Conservation (phyloP, 2,888 invertebrate species). For the Priocnemis perturbator region DNA sequence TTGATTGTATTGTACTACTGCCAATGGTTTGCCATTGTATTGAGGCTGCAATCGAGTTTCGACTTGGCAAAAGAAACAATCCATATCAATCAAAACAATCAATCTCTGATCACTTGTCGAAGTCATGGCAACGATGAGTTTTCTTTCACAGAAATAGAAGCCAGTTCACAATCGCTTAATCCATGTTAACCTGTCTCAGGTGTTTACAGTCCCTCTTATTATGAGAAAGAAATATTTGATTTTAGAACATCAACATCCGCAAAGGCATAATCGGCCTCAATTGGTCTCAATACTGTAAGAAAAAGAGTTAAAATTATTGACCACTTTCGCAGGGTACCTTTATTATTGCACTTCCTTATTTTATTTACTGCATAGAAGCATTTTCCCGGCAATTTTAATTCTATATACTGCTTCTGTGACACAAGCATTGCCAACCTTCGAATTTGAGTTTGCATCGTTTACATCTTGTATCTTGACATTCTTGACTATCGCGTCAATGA, state of each 20-base stretch:
- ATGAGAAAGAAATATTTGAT: neutral
- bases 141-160: neutral
- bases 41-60: constrained; percentile 93
- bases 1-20: constrained; percentile 96
- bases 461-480: too few species aligned
- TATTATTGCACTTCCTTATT: too few species aligned
- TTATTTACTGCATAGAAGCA: too few species aligned
- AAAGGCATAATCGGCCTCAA: too few species aligned
- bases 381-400: neutral
- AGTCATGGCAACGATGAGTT: constrained; percentile 31
- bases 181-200: neutral
- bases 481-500: too few species aligned
- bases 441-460: too few species aligned
- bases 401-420: neutral
- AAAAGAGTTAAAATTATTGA: too few species aligned
- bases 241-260: neutral
- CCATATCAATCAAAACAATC: constrained; percentile 96
- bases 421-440: too few species aligned
- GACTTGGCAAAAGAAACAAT: constrained; percentile 99
- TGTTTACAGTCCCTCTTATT: neutral
- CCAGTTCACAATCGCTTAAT: neutral
- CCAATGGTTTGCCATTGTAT: constrained; percentile 91
- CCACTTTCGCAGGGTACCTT: too few species aligned
- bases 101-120: constrained; percentile 27
- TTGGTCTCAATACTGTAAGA: too few species aligned